A percentile compares a stretch with the other conserved stretches of the same genome.
phyloP scores from a whole-genome alignment of 2,797 vertebrate species.

The Melopsittacus undulatus region DNA sequence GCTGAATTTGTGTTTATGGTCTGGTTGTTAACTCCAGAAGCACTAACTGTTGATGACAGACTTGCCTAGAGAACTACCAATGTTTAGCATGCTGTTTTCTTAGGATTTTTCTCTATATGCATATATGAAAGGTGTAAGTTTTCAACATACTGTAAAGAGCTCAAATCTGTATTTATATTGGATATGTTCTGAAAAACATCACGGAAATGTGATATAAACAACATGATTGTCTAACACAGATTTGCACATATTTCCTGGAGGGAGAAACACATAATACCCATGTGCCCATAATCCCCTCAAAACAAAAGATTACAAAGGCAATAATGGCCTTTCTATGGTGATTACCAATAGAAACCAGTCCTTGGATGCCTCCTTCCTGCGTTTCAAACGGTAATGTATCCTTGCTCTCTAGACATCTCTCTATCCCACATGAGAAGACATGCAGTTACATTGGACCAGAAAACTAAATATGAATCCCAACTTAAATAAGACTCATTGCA shows the following conservation, averaged over 20 bases:
- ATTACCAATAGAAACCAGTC: neutral
- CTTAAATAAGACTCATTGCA: no score
- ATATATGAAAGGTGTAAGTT: neutral
- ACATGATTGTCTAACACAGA: neutral
- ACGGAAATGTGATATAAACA: neutral
- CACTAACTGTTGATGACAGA: neutral
- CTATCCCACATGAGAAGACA: neutral
- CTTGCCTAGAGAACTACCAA: neutral
- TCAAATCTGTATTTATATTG: neutral
- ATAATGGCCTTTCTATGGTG: neutral
- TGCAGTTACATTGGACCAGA: fast-evolving
- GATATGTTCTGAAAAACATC: neutral
- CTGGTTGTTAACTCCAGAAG: neutral
- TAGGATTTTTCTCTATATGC: neutral
- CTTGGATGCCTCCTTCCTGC: neutral
- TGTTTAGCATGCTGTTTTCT: neutral
- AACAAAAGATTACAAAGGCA: neutral
- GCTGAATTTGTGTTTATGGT: constrained; percentile 3
- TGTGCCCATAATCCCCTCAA: no score
- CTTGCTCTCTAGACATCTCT: neutral
- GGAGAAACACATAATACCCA: neutral
- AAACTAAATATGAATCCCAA: neutral
- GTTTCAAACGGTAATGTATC: neutral
- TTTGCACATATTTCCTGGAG: neutral
- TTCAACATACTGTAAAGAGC: neutral